Percentiles rank a stretch among this genome's conserved stretches.
phyloP scores from a whole-genome alignment of 1,140 invertebrate genomes.

The Eriocheir sinensis region DNA sequence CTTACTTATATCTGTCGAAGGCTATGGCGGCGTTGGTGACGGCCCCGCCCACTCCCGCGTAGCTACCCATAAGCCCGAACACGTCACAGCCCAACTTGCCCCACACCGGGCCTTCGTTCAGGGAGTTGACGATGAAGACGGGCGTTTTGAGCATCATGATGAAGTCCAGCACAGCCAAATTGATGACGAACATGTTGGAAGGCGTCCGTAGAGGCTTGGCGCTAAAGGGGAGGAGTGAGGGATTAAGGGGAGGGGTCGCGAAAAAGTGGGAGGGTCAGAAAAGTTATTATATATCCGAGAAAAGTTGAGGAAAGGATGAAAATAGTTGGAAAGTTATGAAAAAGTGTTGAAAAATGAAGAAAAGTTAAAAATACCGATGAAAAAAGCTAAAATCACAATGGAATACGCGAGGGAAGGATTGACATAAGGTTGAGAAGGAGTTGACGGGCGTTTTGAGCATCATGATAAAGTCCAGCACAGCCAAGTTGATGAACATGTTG shows the following conservation, averaged over 20 bases:
- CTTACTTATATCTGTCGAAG: slow-evolving; percentile 88
- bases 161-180: slow-evolving; percentile 92
- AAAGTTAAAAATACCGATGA: too few species aligned
- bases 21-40: slow-evolving; percentile 91
- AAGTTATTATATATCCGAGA: too few species aligned
- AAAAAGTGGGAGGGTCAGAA: not conserved
- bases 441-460: slow-evolving; percentile 93
- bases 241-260: not conserved
- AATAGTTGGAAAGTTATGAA: too few species aligned
- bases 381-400: too few species aligned
- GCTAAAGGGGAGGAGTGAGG: slow-evolving; percentile 84
- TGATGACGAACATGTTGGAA: slow-evolving; percentile 94
- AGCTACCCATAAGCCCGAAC: slow-evolving; percentile 89
- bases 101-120: slow-evolving; percentile 87
- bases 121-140: slow-evolving; percentile 93
- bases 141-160: slow-evolving; percentile 94
- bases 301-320: too few species aligned
- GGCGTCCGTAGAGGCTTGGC: slow-evolving; percentile 92
- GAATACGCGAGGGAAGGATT: too few species aligned
- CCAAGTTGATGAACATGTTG: slow-evolving; percentile 94
- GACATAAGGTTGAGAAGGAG: too few species aligned
- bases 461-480: slow-evolving; percentile 93
- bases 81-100: slow-evolving; percentile 89
- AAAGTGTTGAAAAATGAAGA: too few species aligned
- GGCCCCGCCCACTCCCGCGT: slow-evolving; percentile 90